Percentiles rank a stretch among this genome's conserved stretches.
Evolutionary conservation across 2,888 invertebrate genomes (phyloP).

Genomic region (Diloba caeruleocephala): DNA sequence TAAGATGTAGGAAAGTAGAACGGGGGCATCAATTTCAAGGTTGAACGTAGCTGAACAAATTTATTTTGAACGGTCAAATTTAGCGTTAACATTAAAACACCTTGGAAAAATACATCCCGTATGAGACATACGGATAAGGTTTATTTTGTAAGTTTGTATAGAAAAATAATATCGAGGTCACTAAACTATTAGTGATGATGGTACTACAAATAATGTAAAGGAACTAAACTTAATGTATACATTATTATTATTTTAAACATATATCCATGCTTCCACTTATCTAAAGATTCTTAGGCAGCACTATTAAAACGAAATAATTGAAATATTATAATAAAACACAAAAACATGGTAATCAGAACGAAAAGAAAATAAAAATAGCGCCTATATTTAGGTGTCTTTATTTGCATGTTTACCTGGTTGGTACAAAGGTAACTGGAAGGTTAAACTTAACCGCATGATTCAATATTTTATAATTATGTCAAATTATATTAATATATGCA

Average conservation of each 20-base stretch:
- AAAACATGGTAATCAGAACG: background rate
- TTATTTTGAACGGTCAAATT: conserved; percentile 74
- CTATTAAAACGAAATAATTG: background rate
- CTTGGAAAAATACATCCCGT: conserved; percentile 66
- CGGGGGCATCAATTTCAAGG: conserved; percentile 85
- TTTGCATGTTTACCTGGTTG: background rate
- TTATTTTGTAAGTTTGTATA: conserved; percentile 22
- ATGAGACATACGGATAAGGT: conserved; percentile 47
- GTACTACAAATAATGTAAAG: conserved; percentile 15
- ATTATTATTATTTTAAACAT: background rate
- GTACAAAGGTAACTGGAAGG: conserved; percentile 5
- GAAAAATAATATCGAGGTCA: conserved; percentile 39
- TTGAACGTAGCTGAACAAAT: conserved; percentile 78
- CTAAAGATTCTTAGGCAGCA: background rate
- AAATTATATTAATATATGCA: conserved; percentile 9
- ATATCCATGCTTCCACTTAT: background rate
- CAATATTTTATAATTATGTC: conserved; percentile 1
- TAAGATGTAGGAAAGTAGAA: conserved; percentile 85
- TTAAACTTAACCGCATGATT: background rate
- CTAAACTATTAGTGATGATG: conserved; percentile 23
- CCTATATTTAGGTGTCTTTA: conserved; percentile 5
- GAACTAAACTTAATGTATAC: no score
- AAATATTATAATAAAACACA: background rate
- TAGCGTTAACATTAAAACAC: conserved; percentile 65
- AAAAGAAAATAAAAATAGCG: conserved; percentile 1